Evolutionary conservation across 2,888 invertebrate genomes (phyloP).

Genomic region (Rhyacophila evoluta): DNA sequence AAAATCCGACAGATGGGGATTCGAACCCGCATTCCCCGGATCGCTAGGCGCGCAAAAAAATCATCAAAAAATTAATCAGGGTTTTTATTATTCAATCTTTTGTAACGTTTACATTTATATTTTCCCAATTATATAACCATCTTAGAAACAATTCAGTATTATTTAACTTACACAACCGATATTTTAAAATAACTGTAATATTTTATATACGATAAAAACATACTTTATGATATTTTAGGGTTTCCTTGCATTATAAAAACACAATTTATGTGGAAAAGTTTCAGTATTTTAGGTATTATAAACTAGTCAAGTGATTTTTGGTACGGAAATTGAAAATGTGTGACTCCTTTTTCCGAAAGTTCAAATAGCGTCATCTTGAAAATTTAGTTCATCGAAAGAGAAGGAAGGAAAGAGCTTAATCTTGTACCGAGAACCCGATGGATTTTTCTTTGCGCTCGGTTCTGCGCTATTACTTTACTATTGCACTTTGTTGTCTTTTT

Average conservation of each 20-base stretch:
- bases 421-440: conserved; percentile 32
- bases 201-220: too few species aligned
- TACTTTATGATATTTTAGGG: too few species aligned
- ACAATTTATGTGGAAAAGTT: neutral
- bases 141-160: too few species aligned
- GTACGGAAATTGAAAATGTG: conserved; percentile 8
- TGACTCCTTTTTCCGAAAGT: neutral
- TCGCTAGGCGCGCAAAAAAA: too few species aligned
- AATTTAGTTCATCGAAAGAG: neutral
- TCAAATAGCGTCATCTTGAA: neutral
- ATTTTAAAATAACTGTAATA: too few species aligned
- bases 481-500: conserved; percentile 33
- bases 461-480: conserved; percentile 43
- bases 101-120: too few species aligned
- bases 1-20: too few species aligned
- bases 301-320: neutral
- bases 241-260: neutral
- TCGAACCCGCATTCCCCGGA: too few species aligned
- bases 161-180: too few species aligned
- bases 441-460: conserved; percentile 37
- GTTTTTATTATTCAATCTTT: too few species aligned
- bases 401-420: conserved; percentile 41
- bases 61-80: too few species aligned
- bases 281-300: conserved; percentile 9
- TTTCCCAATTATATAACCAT: too few species aligned